These are phyloP conservation scores for Polypterus bichir DNA, from an alignment of 2,113 vertebrate species.

Conservation along the genomic window DNA sequence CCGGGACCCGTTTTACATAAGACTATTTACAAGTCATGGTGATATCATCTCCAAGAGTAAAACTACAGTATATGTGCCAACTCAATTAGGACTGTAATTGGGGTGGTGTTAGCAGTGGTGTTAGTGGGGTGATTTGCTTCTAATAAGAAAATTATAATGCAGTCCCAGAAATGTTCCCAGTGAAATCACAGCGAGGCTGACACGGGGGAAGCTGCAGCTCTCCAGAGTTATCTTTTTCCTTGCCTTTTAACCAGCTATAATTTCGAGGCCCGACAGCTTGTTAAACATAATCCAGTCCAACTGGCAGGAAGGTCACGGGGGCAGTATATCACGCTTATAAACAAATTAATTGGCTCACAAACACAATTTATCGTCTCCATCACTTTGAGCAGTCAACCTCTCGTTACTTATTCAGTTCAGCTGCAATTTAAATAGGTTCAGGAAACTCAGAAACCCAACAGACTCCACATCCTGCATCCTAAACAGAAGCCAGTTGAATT, in stretches of 20 bases:
- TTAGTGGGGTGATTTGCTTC: neutral
- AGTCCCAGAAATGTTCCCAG: neutral
- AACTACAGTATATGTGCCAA: neutral
- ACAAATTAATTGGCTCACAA: conserved; percentile 40
- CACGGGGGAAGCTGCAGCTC: no score
- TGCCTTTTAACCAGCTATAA: conserved; percentile 31
- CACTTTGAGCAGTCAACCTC: neutral
- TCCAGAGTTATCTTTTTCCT: conserved; percentile 9
- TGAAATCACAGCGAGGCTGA: no score
- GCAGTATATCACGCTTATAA: conserved; percentile 31
- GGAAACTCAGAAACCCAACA: conserved; percentile 1
- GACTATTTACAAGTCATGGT: no score
- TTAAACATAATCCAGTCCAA: conserved; percentile 35
- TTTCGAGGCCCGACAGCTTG: conserved; percentile 35
- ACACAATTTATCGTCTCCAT: conserved; percentile 18
- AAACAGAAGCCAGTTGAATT: neutral
- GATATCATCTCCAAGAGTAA: neutral
- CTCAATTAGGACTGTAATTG: neutral
- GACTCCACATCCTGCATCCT: neutral
- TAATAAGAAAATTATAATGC: neutral
- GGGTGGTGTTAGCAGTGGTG: neutral
- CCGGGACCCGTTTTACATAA: no score
- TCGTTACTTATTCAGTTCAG: conserved; percentile 1
- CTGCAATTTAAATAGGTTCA: conserved; percentile 1
- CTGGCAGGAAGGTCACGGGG: conserved; percentile 31